Evolutionary conservation across 1,140 invertebrate species (phyloP), one percentile per base, ranked within the genome.

Genomic region (Drosophila arizonae): DNA sequence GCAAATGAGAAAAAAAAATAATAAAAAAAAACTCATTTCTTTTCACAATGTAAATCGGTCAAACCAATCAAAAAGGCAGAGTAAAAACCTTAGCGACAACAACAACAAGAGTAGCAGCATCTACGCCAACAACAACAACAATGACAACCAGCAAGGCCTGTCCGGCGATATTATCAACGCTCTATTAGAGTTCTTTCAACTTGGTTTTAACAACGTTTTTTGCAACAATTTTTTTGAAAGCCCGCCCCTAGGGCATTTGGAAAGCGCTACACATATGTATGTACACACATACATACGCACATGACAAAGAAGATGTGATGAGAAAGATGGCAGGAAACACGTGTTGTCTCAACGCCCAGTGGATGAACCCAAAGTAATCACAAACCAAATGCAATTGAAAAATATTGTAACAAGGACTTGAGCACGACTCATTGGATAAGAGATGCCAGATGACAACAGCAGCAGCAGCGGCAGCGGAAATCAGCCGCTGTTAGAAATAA

Each of bases 21-120:
- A 50, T 56, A 30, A 57, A 10, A 45, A 57, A 51, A 79, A 87
- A 87, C 81, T 72, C 71, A 86, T 86, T 86, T 86, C 81, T 85
- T 85, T 87, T 79, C 82, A 86, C 81, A 87, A 87, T 87, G 75
- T 82, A 87, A 87, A 86, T 86, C 82, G 81, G 81, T 86, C 81
- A 86, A 81, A 86, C 82, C 81, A 86, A 86, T 86, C 82, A 86
- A 87, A 85, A 60, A 54, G 63, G 26, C 48, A 71, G 48, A 57
- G 54, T 56, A 62, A 63, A 39, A 70, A 73, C 55, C 46, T 60
- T 33, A 51, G 45, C 50, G 26, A 73, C 56, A 64, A 58, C 43
- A 66, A 36, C 24, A 67, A 61, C 13, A 55, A 21, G 41, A 24
- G 11, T 17, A 46, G 24, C 28, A 62, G 67, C 21, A 24, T 24